phyloP scores from a whole-genome alignment of 2,888 invertebrate species.

The Euphydryas editha region DNA sequence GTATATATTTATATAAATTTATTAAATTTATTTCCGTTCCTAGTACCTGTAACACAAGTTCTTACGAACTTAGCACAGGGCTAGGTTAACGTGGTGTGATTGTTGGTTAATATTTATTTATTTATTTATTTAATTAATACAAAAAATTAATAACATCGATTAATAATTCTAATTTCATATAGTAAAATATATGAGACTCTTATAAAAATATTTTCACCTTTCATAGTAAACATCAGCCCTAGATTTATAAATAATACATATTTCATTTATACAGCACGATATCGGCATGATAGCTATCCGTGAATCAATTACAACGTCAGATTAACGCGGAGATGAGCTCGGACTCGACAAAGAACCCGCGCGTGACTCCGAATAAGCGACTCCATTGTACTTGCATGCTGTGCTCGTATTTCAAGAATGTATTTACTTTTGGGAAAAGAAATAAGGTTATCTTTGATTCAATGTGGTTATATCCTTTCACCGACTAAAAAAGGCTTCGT shows the following conservation, averaged over 20 bases:
- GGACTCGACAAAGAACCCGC: slow-evolving; percentile 60
- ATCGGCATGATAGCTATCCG: slow-evolving; percentile 51
- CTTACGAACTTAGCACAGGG: too few species aligned
- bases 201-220: too few species aligned
- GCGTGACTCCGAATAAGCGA: slow-evolving; percentile 74
- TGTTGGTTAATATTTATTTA: too few species aligned
- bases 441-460: not conserved
- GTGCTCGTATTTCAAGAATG: slow-evolving; percentile 13
- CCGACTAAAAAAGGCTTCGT: not conserved
- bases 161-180: too few species aligned
- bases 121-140: too few species aligned
- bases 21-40: too few species aligned
- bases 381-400: slow-evolving; percentile 41
- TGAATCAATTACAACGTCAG: slow-evolving; percentile 70
- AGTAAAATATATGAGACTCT: too few species aligned
- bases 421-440: slow-evolving; percentile 20
- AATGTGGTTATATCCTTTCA: not conserved
- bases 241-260: not conserved
- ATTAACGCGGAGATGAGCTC: slow-evolving; percentile 73
- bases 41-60: too few species aligned
- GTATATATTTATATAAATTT: too few species aligned
- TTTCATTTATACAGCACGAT: slow-evolving; percentile 6
- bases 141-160: too few species aligned
- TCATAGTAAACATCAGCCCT: not conserved
- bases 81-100: too few species aligned